These are phyloP conservation scores for Axis porcinus DNA, from an alignment of 2,113 vertebrate species.

Conservation along the genomic window DNA sequence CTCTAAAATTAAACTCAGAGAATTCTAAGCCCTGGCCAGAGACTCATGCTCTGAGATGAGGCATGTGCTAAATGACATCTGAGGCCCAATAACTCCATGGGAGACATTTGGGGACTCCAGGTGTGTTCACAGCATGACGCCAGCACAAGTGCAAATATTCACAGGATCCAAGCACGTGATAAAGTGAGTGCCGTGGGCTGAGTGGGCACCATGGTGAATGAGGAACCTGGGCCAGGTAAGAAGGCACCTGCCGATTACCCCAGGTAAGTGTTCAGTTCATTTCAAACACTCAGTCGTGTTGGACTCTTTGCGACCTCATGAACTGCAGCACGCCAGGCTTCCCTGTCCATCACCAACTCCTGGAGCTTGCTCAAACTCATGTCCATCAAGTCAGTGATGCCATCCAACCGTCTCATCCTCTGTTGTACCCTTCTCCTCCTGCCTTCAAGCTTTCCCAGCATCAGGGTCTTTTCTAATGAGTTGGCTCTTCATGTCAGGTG, in stretches of 20 bases:
- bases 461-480: neutral
- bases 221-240: neutral
- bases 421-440: neutral
- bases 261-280: neutral
- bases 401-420: neutral
- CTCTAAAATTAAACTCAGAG: neutral
- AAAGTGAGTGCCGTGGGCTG: neutral
- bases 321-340: neutral
- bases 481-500: neutral
- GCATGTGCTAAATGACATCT: neutral
- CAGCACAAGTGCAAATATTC: accelerated
- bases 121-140: accelerated
- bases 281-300: neutral
- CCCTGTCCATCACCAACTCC: neutral
- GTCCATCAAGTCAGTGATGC: neutral
- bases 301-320: neutral
- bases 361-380: neutral
- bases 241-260: too few species aligned
- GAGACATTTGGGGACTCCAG: neutral
- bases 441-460: neutral
- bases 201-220: accelerated
- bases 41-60: neutral
- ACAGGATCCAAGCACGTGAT: accelerated
- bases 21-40: neutral
- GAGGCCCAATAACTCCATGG: neutral